Percentiles rank a stretch among this genome's conserved stretches.
Conservation (phyloP, 2,113 vertebrate genomes). For the Mobula hypostoma region DNA sequence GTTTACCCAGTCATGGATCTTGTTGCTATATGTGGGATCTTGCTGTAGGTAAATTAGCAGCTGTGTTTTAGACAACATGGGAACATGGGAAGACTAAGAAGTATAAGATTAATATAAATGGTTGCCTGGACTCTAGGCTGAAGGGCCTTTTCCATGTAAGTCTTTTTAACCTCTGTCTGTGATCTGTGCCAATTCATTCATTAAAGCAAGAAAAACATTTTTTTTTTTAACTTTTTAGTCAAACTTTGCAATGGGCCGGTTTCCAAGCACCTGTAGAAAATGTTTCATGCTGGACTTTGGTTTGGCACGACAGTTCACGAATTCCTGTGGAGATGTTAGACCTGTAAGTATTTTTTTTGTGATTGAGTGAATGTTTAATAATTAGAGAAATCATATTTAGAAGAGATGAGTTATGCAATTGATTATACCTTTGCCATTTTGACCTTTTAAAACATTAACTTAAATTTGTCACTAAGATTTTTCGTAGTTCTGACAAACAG, state of each 20-base stretch:
- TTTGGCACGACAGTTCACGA: slow-evolving; percentile 95
- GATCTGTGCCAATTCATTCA: slow-evolving; percentile 1
- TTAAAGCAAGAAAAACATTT: not conserved
- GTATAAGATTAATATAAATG: too few relatives aligned
- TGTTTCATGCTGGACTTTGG: slow-evolving; percentile 99
- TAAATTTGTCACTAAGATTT: not conserved
- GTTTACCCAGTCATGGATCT: not conserved
- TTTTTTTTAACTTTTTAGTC: slow-evolving; percentile 63
- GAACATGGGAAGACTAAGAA: too few relatives aligned
- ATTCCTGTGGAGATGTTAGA: slow-evolving; percentile 94
- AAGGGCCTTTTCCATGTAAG: not conserved
- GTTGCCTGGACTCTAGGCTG: too few relatives aligned
- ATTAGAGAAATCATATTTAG: not conserved
- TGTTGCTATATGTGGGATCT: not conserved
- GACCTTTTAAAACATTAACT: not conserved
- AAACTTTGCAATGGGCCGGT: slow-evolving; percentile 97
- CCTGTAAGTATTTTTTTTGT: slow-evolving; percentile 70
- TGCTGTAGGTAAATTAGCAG: not conserved
- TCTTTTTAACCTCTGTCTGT: not conserved
- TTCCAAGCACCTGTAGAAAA: slow-evolving; percentile 90
- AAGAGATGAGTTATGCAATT: not conserved
- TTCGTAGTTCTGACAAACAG: too few relatives aligned
- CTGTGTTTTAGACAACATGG: not conserved
- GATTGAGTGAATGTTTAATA: not conserved
- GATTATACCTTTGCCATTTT: not conserved